phyloP scores from a whole-genome alignment of 1,140 invertebrate species.

The Habropoda laboriosa region DNA sequence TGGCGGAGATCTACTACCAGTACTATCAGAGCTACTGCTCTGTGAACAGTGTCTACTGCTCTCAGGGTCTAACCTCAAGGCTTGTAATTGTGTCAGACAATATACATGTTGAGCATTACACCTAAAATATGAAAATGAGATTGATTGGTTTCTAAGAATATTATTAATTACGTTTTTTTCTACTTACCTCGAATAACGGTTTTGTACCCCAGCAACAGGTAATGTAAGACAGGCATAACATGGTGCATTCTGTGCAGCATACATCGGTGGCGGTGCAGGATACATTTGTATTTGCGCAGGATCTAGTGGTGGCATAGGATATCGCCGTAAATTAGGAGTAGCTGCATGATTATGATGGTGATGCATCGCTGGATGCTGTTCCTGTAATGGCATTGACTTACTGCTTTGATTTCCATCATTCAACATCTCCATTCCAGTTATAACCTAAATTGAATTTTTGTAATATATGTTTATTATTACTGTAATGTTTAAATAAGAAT shows the following conservation, averaged over 20 bases:
- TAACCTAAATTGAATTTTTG: constrained; percentile 52
- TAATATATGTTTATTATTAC: neutral
- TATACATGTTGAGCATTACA: constrained; percentile 78
- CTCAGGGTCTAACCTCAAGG: constrained; percentile 80
- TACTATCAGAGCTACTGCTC: constrained; percentile 84
- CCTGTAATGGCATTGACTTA: constrained; percentile 72
- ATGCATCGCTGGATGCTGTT: constrained; percentile 74
- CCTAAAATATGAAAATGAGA: constrained; percentile 61
- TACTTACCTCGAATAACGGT: constrained; percentile 76
- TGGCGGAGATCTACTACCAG: constrained; percentile 83
- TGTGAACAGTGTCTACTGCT: constrained; percentile 82
- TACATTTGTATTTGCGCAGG: constrained; percentile 77
- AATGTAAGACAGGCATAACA: constrained; percentile 77
- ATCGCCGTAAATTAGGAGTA: constrained; percentile 74
- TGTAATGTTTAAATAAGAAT: neutral
- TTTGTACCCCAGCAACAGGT: constrained; percentile 75
- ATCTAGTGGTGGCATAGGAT: constrained; percentile 77
- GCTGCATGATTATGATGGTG: constrained; percentile 75
- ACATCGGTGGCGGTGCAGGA: constrained; percentile 74
- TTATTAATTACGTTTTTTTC: neutral
- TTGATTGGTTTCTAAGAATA: neutral
- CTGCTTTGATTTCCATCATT: constrained; percentile 71
- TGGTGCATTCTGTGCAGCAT: constrained; percentile 74
- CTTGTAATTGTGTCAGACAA: constrained; percentile 79
- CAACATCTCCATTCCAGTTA: constrained; percentile 63